Evolutionary conservation across 2,797 vertebrate genomes (phyloP).

Genomic region (Platyrinchus mystaceus): DNA sequence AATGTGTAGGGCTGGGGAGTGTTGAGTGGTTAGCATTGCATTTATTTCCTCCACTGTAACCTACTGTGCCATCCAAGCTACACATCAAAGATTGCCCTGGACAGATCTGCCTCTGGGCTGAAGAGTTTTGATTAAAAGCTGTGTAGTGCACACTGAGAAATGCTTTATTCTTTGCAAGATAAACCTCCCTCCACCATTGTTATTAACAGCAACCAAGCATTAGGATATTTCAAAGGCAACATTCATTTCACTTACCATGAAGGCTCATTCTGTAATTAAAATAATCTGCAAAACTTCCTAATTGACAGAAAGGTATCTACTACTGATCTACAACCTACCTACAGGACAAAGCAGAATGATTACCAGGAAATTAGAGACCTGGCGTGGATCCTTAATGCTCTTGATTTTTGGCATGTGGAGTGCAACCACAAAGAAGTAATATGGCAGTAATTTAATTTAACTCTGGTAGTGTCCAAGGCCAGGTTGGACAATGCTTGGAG

Average conservation of each 20-base stretch:
- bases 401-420: accelerated
- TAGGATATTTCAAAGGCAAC: not conserved
- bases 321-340: not conserved
- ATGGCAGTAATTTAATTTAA: not conserved
- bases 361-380: not conserved
- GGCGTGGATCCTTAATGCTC: no score
- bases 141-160: not conserved
- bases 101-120: not conserved
- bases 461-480: no score
- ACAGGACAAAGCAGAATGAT: not conserved
- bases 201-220: not conserved
- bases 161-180: not conserved
- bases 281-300: not conserved
- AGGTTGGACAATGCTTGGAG: accelerated
- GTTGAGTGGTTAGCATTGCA: not conserved
- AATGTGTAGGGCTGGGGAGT: not conserved
- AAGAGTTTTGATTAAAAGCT: not conserved
- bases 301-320: not conserved
- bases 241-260: not conserved
- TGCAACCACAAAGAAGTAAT: not conserved
- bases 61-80: not conserved
- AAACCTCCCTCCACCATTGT: not conserved
- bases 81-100: not conserved
- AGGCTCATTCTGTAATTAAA: not conserved
- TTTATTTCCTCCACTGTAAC: not conserved